These are phyloP conservation scores for Brachycybe producta DNA, from an alignment of 2,888 invertebrate species.

Conservation along the genomic window DNA sequence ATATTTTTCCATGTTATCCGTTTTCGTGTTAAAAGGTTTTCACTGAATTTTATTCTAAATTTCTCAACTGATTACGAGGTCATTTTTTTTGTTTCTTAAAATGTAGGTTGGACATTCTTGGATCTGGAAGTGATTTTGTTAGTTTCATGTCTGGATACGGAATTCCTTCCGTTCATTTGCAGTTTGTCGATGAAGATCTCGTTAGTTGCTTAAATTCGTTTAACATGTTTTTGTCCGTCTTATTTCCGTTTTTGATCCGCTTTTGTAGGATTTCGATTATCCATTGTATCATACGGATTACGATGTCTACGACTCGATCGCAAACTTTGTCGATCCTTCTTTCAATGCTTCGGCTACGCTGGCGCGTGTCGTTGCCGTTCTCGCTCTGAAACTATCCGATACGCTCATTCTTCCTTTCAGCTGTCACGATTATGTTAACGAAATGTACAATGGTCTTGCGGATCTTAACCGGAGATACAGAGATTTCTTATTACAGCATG, in stretches of 20 bases:
- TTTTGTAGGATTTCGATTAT: conserved; percentile 23
- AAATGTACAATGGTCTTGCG: conserved; percentile 16
- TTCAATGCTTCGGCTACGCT: conserved; percentile 27
- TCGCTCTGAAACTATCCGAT: conserved; percentile 21
- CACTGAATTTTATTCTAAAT: too few relatives aligned
- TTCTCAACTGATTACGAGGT: too few relatives aligned
- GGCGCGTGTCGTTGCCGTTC: conserved; percentile 21
- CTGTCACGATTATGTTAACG: conserved; percentile 16
- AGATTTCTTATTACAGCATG: conserved; percentile 9
- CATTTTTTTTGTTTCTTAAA: background rate
- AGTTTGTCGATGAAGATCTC: conserved; percentile 18
- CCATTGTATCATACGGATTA: conserved; percentile 33
- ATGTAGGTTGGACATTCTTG: conserved; percentile 17
- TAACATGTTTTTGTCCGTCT: background rate
- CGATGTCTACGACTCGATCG: conserved; percentile 31
- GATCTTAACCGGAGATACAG: conserved; percentile 19
- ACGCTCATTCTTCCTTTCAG: conserved; percentile 18
- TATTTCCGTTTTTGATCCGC: conserved; percentile 3
- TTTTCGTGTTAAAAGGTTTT: too few relatives aligned
- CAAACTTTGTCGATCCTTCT: conserved; percentile 29
- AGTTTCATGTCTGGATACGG: conserved; percentile 19
- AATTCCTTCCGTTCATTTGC: conserved; percentile 20
- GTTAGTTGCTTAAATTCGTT: conserved; percentile 10
- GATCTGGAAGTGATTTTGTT: conserved; percentile 20
- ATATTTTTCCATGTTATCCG: too few relatives aligned